phyloP scores from a whole-genome alignment of 2,888 invertebrate genomes.

The Thera obeliscata region DNA sequence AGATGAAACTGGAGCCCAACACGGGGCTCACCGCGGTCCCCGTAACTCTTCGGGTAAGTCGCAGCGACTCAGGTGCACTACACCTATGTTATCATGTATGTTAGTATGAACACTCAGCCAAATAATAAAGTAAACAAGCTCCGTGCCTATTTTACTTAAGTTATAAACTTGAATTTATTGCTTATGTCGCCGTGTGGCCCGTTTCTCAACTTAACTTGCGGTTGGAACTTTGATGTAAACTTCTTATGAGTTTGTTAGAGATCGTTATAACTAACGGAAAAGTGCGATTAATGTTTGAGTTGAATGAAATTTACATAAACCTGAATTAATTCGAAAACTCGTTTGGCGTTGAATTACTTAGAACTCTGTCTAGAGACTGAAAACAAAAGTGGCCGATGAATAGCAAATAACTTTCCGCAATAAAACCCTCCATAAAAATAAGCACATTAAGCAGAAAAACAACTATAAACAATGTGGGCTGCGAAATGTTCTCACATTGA shows the following conservation, averaged over 20 bases:
- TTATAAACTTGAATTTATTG: conserved; percentile 66
- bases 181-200: conserved; percentile 46
- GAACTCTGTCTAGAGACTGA: conserved; percentile 9
- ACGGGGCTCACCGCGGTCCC: conserved; percentile 54
- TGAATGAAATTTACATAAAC: conserved; percentile 25
- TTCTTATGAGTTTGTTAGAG: conserved; percentile 36
- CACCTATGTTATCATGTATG: conserved; percentile 72
- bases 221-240: conserved; percentile 54
- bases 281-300: conserved; percentile 36
- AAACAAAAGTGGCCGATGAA: conserved; percentile 36
- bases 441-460: conserved; percentile 57
- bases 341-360: conserved; percentile 21
- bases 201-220: conserved; percentile 44
- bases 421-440: conserved; percentile 46
- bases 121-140: conserved; percentile 69
- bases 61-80: conserved; percentile 71
- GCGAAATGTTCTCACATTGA: conserved; percentile 53
- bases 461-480: conserved; percentile 63
- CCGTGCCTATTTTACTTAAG: conserved; percentile 66
- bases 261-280: conserved; percentile 36
- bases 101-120: conserved; percentile 68
- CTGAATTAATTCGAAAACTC: conserved; percentile 25
- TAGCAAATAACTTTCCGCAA: conserved; percentile 43
- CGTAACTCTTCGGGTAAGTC: conserved; percentile 58
- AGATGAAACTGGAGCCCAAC: conserved; percentile 69